phyloP scores from a whole-genome alignment of 2,113 vertebrate species.

The Illadopsis cleaveri region DNA sequence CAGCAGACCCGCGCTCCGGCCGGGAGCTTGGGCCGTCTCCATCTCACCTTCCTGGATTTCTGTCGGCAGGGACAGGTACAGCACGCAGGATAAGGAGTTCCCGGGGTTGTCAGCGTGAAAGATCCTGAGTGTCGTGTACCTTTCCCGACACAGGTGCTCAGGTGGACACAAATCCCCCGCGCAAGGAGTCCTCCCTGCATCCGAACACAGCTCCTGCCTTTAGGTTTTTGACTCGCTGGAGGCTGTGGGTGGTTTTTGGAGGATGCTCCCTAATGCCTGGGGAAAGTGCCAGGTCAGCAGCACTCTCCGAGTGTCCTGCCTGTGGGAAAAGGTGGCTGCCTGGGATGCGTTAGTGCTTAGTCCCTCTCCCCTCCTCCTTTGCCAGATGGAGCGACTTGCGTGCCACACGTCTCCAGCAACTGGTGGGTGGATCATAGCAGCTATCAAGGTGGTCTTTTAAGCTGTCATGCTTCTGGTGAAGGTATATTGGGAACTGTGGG shows the following conservation, averaged over 20 bases:
- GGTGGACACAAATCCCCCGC: neutral
- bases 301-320: neutral
- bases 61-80: neutral
- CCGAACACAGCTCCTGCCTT: neutral
- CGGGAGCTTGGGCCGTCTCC: neutral
- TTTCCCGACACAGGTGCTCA: neutral
- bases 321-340: neutral
- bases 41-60: neutral
- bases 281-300: neutral
- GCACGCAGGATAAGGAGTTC: fast-evolving
- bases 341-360: neutral
- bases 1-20: neutral
- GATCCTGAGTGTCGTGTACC: neutral
- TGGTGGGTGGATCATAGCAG: constrained; percentile 48
- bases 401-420: neutral
- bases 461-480: neutral
- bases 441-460: constrained; percentile 33
- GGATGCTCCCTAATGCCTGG: neutral
- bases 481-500: constrained; percentile 27
- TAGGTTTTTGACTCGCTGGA: neutral
- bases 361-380: neutral
- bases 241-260: neutral
- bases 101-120: neutral
- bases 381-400: constrained; percentile 21
- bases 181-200: fast-evolving